These are phyloP conservation scores for Centruroides sculpturatus DNA, from an alignment of 1,140 invertebrate genomes.

Conservation along the genomic window DNA sequence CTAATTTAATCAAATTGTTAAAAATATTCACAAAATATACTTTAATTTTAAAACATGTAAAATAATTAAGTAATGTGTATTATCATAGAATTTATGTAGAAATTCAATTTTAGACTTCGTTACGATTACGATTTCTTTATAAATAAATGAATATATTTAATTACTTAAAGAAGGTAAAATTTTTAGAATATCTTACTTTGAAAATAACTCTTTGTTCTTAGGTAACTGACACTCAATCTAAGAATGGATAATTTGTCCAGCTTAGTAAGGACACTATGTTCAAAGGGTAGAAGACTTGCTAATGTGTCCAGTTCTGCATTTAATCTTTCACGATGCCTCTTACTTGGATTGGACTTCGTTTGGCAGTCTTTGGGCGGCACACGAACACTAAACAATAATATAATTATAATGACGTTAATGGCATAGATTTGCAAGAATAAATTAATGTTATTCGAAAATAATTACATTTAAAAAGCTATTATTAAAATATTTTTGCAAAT, in stretches of 20 bases:
- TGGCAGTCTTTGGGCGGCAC: constrained; percentile 88
- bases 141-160: not conserved
- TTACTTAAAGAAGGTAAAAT: not conserved
- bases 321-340: constrained; percentile 88
- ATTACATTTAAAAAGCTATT: no score
- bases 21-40: no score
- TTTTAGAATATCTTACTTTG: constrained; percentile 59
- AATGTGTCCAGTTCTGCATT: constrained; percentile 96
- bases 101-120: not conserved
- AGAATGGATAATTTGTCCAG: constrained; percentile 95
- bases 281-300: constrained; percentile 93
- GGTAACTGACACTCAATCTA: constrained; percentile 90
- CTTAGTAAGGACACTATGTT: constrained; percentile 95
- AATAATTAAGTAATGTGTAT: no score
- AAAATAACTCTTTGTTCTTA: constrained; percentile 97
- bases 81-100: not conserved
- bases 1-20: no score
- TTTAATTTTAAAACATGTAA: no score
- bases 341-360: constrained; percentile 97
- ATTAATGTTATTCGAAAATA: no score
- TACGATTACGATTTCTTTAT: not conserved
- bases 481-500: no score
- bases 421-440: no score
- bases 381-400: constrained; percentile 60
- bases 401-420: no score